phyloP scores from a whole-genome alignment of 64 coral and sea anemone genomes.

The Exaiptasia diaphana region DNA sequence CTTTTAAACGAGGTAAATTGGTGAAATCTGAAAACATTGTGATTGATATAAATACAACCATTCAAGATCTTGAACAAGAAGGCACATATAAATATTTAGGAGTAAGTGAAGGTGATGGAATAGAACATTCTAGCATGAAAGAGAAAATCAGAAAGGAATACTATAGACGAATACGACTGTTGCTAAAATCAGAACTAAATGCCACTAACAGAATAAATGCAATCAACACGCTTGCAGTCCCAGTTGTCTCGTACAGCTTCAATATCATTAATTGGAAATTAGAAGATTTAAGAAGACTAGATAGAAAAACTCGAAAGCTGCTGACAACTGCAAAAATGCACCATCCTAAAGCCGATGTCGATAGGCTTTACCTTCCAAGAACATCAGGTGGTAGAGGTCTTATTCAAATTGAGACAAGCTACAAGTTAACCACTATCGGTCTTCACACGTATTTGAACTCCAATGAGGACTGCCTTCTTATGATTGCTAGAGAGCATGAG shows the following conservation, averaged over 20 bases:
- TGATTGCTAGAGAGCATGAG: too few relatives aligned
- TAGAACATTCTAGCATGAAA: not conserved
- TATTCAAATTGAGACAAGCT: too few relatives aligned
- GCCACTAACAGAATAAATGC: not conserved
- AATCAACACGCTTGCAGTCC: not conserved
- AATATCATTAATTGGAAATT: not conserved
- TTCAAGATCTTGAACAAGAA: too few relatives aligned
- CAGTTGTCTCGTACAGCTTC: not conserved
- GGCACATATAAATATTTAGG: not conserved
- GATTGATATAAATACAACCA: too few relatives aligned
- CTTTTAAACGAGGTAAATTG: not conserved
- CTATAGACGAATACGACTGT: not conserved
- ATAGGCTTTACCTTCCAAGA: too few relatives aligned
- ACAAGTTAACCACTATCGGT: too few relatives aligned
- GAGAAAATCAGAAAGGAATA: not conserved
- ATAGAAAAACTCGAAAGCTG: constrained; percentile 4
- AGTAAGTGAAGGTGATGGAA: not conserved
- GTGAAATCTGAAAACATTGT: not conserved
- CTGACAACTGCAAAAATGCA: not conserved
- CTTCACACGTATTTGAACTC: too few relatives aligned
- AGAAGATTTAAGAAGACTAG: not conserved
- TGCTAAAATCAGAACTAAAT: not conserved
- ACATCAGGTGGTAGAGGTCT: too few relatives aligned
- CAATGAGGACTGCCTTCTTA: too few relatives aligned
- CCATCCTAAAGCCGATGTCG: not conserved